phyloP scores from a whole-genome alignment of 2,888 invertebrate genomes.

The Dicycla oo region DNA sequence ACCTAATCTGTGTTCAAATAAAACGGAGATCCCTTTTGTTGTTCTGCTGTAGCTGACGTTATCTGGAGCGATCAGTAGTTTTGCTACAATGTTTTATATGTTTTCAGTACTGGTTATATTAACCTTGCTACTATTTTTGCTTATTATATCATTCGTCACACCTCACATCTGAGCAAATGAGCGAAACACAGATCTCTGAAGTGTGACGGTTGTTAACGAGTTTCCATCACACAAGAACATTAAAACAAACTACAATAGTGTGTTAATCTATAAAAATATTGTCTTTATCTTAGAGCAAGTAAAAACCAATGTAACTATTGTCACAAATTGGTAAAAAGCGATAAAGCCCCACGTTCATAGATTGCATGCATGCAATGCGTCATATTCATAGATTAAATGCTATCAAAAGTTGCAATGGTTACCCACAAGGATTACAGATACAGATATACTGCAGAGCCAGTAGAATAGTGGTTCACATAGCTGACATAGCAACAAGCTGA shows the following conservation, averaged over 20 bases:
- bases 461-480: too few relatives aligned
- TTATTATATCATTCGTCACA: slow-evolving; percentile 60
- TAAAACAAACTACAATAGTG: slow-evolving; percentile 10
- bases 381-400: too few relatives aligned
- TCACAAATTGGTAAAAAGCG: background rate
- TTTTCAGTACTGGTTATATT: slow-evolving; percentile 39
- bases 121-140: slow-evolving; percentile 51
- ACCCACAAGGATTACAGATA: too few relatives aligned
- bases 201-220: slow-evolving; percentile 48
- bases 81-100: slow-evolving; percentile 28
- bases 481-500: background rate
- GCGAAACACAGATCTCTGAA: slow-evolving; percentile 50
- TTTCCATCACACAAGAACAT: slow-evolving; percentile 17
- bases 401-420: background rate
- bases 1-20: background rate
- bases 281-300: slow-evolving; percentile 3
- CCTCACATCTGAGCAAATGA: slow-evolving; percentile 54
- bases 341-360: background rate
- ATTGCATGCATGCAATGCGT: background rate
- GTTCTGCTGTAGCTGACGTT: background rate
- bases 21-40: background rate
- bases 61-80: slow-evolving; percentile 19
- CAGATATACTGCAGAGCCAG: too few relatives aligned
- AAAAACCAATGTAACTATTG: too few relatives aligned
- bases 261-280: slow-evolving; percentile 14